Base-by-base conservation (phyloP, 2,113 vertebrate genomes). In the Eolophus roseicapilla region DNA sequence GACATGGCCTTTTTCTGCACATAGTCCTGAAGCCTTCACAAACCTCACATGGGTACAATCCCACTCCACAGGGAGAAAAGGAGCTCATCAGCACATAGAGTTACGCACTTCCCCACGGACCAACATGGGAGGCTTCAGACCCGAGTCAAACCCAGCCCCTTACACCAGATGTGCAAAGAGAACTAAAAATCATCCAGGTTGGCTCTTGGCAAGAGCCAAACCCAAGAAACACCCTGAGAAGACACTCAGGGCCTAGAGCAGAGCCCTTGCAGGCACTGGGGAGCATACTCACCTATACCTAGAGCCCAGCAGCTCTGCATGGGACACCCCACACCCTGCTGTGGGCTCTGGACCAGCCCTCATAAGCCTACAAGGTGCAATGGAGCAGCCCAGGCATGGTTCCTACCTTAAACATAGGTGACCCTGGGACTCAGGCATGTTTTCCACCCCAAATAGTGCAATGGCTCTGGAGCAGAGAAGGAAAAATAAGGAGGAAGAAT, bases 21-120 rank as follows among this genome's bases (percentile, higher is more conserved):
- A 1, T 3, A 13, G 41, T 23, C 43, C 21, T 4, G 2, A 41
- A n/a, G 71, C 17, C n/a, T 64, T 25, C 29, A 4, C 20, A 41
- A 27, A 0, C 46, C 28, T 75, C 35, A 1, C 1, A 1, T 0
- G 28, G 37, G 60, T 7, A 46, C 43, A 44, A 8, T 24, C 19
- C 49, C 41, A 35, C 4, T 31, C 35, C 53, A 6, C 37, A 41
- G 24, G 6, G 0, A 7, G 39, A 11, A 44, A 9, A 55, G 65
- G 28, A 33, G 9, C 20, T 25, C 19, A 15, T 14, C 23, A 57
- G 35, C 17, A 10, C 0, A 0, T 10, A 16, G 8, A 35, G 9
- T 11, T 10, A 25, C 5, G 46, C n/a, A 6, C 37, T 53, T 57
- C 28, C 37, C 55, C 24, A 3, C 0, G 6, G 15, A 29, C 8